Base-by-base conservation (phyloP, 2,113 vertebrate species). In the Cercopithecus mona region DNA sequence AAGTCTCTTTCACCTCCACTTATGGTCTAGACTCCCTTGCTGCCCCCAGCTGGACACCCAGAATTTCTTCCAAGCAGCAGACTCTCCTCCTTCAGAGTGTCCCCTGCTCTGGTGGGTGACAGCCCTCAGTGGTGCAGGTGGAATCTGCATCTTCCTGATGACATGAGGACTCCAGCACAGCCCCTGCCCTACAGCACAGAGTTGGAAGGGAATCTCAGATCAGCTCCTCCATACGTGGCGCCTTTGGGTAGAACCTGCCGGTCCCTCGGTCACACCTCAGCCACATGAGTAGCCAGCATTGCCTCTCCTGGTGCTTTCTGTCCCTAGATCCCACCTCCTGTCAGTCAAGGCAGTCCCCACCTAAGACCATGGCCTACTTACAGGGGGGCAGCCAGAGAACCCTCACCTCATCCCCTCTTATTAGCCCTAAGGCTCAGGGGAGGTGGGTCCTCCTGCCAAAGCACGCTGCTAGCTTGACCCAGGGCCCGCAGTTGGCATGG, bases 311-410 rank as follows among this genome's bases (percentile, higher is more conserved):
- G 27, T 7, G 1, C 48, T 70, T 84, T 50, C 43, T 84, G 30
- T n/a, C 88, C 83, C 5, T 35, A 23, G 14, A 52, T 0, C 64
- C 38, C 55, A 12, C 52, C 8, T 2, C 66, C 61, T 5, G 9
- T 10, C 1, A 5, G 78, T 16, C 40, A 11, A 14, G 45, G 25
- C 48, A 50, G 48, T 68, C 50, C 40, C 50, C 20, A 0, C n/a
- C 10, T 13, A 11, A 25, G 57, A 52, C 43, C 2, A 0, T 7
- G 14, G 27, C 68, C 12, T 4, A 17, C 12, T 68, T 55, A 48
- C 25, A 80, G 90, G 27, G 20, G 40, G 16, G n/a, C 16, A 38
- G 40, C 82, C 82, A 25, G 61, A 75, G 6, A 20, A 82, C 3
- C 1, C 10, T 38, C 16, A 17, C 32, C 40, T 40, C 35, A n/a